Evolutionary conservation across 2,888 invertebrate species (phyloP).

Genomic region (Listrodromus nycthemerus): DNA sequence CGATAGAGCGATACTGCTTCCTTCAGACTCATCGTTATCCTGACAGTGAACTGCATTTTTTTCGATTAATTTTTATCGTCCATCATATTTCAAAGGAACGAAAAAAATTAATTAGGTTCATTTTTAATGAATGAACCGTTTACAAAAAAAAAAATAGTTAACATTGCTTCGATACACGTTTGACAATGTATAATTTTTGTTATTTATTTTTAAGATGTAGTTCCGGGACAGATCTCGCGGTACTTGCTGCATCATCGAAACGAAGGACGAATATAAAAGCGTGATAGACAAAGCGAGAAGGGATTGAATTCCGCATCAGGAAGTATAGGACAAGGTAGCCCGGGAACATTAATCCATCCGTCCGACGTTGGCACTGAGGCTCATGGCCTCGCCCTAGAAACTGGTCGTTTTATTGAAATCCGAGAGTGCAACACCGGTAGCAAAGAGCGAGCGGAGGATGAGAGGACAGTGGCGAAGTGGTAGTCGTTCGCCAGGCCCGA

Average conservation of each 20-base stretch:
- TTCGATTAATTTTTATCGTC: neutral
- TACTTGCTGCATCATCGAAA: neutral
- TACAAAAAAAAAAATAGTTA: no score
- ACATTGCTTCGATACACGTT: no score
- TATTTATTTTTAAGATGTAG: no score
- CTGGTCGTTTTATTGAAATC: constrained; percentile 69
- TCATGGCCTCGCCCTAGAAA: constrained; percentile 72
- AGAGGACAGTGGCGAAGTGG: constrained; percentile 7
- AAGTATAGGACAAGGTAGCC: constrained; percentile 63
- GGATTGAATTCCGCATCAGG: constrained; percentile 61
- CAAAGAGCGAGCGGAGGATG: constrained; percentile 38
- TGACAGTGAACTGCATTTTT: neutral
- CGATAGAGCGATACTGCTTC: constrained; percentile 38
- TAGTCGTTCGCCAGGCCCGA: constrained; percentile 35
- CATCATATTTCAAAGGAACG: no score
- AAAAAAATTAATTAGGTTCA: no score
- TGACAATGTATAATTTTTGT: no score
- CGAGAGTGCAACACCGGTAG: constrained; percentile 47
- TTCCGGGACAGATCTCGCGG: neutral
- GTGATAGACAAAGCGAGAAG: constrained; percentile 73
- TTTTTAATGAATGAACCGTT: no score
- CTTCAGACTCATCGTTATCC: neutral
- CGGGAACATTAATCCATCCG: constrained; percentile 59
- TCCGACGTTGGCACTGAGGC: constrained; percentile 50
- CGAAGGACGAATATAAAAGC: constrained; percentile 29